Evolutionary conservation across 1,140 invertebrate species (phyloP), one percentile per base, ranked within the genome.

Genomic region (Ceratina japonica): DNA sequence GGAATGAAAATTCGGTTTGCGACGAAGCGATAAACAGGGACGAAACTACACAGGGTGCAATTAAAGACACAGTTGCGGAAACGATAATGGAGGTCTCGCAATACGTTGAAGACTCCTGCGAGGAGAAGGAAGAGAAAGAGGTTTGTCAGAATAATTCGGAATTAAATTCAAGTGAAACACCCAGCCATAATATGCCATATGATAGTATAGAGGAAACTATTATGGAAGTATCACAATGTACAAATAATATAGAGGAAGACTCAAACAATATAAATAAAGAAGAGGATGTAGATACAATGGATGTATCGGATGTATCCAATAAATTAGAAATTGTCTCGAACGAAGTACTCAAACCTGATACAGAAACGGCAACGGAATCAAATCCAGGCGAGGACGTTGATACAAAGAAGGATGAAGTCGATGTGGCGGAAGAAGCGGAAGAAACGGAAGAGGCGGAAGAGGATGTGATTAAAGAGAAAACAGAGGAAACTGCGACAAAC

Each of bases 71-170:
- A 2, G 88, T 91, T 13, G 87, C 87, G 8, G 89, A 92, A 70
- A 91, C 90, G 49, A 91, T 91, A 83, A 91, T 91, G 90, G 91
- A 91, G 58, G 90, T 92, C 18, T 91, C 91, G 3, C 90, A 85
- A 68, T 89, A 80, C 75, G 66, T 81, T 0, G 87, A 84, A 31
- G 84, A 88, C 54, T 70, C 70, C 4, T 63, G 20, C 0, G 78
- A 80, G 20, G 76, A 83, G 10, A 82, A 71, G n/a, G 71, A 79
- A 27, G 73, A 86, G 3, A 79, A 61, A 13, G 61, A 64, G 20
- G 10, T 76, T 61, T 59, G 44, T 56, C 62, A 71, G 13, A 79
- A 62, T 3, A 61, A 44, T 13, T 52, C 31, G 0, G 69, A 72
- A 15, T 73, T 72, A 27, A 77, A 58, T 13, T 31, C 72, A 20